Percentiles rank a stretch among this genome's conserved stretches.
These are phyloP conservation scores for Ptycholaimellus sp. DNA, from an alignment of 2,888 invertebrate species.

Conservation along the genomic window DNA sequence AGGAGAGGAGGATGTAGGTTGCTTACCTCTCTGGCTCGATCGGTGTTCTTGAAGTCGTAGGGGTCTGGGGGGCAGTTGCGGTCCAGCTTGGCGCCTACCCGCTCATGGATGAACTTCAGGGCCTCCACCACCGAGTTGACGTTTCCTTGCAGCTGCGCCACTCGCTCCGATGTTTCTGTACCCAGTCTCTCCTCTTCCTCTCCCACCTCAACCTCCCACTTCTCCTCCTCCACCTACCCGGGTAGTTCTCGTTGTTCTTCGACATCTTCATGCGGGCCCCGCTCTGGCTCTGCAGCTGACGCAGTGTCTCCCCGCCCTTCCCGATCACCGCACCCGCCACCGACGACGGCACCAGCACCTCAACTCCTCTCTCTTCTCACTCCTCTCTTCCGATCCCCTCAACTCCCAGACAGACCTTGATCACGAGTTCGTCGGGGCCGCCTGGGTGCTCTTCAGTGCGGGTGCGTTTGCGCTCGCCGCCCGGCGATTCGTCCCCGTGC, in stretches of 20 bases:
- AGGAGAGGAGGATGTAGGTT: too few species aligned
- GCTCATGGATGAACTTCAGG: slow-evolving; percentile 75
- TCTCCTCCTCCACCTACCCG: slow-evolving; percentile 41
- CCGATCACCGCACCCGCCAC: slow-evolving; percentile 97
- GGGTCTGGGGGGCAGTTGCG: slow-evolving; percentile 40
- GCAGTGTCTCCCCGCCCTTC: slow-evolving; percentile 94
- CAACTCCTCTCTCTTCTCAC: too few species aligned
- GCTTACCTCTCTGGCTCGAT: slow-evolving; percentile 12
- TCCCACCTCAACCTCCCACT: background rate
- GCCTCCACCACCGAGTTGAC: slow-evolving; percentile 71
- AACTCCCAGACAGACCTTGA: too few species aligned
- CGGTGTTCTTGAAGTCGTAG: slow-evolving; percentile 19
- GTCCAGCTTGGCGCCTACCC: slow-evolving; percentile 79
- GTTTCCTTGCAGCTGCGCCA: slow-evolving; percentile 71
- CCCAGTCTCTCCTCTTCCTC: background rate
- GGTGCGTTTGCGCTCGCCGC: too few species aligned
- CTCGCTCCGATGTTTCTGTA: slow-evolving; percentile 53
- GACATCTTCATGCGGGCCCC: slow-evolving; percentile 97
- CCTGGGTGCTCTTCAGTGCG: too few species aligned
- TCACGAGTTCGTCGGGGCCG: too few species aligned
- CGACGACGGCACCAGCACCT: slow-evolving; percentile 36
- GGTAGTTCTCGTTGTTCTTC: slow-evolving; percentile 92
- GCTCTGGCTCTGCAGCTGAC: slow-evolving; percentile 85
- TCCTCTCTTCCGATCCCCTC: too few species aligned
- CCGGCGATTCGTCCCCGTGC: too few species aligned